These are phyloP conservation scores for Epizoanthus illoricatus DNA, from an alignment of 92 coral and sea anemone species.

Conservation along the genomic window DNA sequence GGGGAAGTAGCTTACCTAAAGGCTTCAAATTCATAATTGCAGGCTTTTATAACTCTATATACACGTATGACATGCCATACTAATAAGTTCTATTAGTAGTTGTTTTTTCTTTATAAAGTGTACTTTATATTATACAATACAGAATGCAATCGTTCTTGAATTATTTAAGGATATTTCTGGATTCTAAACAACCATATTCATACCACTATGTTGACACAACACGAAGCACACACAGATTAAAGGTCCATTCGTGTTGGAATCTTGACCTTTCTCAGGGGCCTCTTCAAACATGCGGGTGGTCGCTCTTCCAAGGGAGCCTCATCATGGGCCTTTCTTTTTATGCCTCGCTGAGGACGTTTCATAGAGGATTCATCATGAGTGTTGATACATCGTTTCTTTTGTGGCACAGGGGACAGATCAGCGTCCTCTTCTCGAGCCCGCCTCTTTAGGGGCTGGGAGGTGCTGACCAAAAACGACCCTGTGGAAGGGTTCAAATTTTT, in stretches of 20 bases:
- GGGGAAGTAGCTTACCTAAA: too few species aligned
- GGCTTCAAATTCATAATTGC: too few species aligned
- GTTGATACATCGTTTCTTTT: conserved; percentile 19
- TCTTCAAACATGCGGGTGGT: background rate
- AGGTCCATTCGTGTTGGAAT: conserved; percentile 36
- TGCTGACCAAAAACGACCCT: background rate
- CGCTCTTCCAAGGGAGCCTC: conserved; percentile 26
- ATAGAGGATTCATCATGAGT: background rate
- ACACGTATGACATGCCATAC: too few species aligned
- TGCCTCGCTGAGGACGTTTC: background rate
- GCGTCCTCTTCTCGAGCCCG: conserved; percentile 13
- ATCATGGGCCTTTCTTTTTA: conserved; percentile 20
- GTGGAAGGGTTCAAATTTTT: background rate
- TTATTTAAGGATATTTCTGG: too few species aligned
- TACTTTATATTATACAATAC: too few species aligned
- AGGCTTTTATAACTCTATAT: too few species aligned
- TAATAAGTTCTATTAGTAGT: too few species aligned
- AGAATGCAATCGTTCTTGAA: too few species aligned
- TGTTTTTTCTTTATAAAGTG: too few species aligned
- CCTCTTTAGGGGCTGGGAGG: conserved; percentile 15
- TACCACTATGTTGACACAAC: background rate
- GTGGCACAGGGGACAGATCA: background rate
- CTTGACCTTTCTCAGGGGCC: conserved; percentile 18
- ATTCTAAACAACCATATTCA: too few species aligned
- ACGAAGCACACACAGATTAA: background rate